phyloP scores from a whole-genome alignment of 2,888 invertebrate genomes.

The Cremastinae sp. region DNA sequence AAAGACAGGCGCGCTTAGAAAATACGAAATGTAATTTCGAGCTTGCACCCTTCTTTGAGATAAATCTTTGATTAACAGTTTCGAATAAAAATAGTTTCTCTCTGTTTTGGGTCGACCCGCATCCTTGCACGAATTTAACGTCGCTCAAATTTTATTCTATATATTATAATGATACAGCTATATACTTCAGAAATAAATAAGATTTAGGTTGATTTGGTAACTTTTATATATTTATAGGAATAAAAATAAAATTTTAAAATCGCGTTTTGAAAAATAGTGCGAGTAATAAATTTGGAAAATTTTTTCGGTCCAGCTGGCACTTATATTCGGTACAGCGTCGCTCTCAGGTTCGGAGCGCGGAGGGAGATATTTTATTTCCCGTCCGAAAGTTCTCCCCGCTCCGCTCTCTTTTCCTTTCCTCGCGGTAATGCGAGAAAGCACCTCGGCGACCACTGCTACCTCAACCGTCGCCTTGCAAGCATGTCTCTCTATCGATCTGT shows the following conservation, averaged over 20 bases:
- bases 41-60: too few species aligned
- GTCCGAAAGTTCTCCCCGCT: neutral
- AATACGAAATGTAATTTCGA: too few species aligned
- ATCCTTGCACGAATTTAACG: too few species aligned
- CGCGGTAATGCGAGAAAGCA: slow-evolving; percentile 41
- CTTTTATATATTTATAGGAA: neutral
- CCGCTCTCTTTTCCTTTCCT: slow-evolving; percentile 4
- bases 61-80: too few species aligned
- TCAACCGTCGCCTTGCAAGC: slow-evolving; percentile 39
- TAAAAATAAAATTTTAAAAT: neutral
- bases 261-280: neutral
- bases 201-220: too few species aligned
- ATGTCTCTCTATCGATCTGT: slow-evolving; percentile 69
- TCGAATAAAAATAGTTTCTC: too few species aligned
- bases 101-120: too few species aligned
- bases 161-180: too few species aligned
- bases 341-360: neutral
- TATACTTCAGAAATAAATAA: too few species aligned
- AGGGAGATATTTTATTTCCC: slow-evolving; percentile 4
- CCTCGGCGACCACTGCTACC: slow-evolving; percentile 38
- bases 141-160: too few species aligned
- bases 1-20: too few species aligned
- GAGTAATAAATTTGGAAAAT: neutral
- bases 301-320: slow-evolving; percentile 12
- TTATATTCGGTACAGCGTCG: neutral